Evolutionary conservation across 2,113 vertebrate genomes (phyloP).

Genomic region (Oreocharis arfaki): DNA sequence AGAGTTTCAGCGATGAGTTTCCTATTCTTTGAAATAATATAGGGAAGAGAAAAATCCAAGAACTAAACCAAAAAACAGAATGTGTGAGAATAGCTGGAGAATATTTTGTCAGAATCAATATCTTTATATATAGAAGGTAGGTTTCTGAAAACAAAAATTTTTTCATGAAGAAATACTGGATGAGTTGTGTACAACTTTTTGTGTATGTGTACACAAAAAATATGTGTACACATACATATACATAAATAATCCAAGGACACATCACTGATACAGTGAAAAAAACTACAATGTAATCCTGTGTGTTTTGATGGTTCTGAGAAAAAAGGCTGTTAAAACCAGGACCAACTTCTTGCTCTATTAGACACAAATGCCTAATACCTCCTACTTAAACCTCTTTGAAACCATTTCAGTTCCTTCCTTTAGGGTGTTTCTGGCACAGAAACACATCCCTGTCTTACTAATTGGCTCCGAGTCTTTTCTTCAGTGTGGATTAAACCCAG

Average conservation of each 20-base stretch:
- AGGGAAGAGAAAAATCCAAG: neutral
- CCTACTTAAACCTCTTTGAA: neutral
- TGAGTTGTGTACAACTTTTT: no score
- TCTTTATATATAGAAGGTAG: neutral
- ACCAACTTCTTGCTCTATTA: neutral
- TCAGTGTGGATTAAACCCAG: neutral
- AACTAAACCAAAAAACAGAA: neutral
- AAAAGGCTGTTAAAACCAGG: neutral
- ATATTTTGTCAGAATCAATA: neutral
- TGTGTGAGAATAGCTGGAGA: neutral
- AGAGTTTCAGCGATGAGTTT: neutral
- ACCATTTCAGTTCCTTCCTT: neutral
- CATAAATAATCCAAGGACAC: neutral
- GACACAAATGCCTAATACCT: neutral
- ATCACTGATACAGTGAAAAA: neutral
- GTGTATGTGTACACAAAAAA: no score
- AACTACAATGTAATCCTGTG: accelerated
- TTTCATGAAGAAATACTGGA: neutral
- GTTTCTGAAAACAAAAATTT: neutral
- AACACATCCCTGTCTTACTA: neutral
- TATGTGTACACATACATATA: accelerated
- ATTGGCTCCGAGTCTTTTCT: neutral
- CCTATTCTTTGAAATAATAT: neutral
- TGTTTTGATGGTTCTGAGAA: neutral
- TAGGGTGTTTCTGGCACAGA: neutral